Evolutionary conservation across 2,888 invertebrate genomes (phyloP).

Genomic region (Torymus texanus): DNA sequence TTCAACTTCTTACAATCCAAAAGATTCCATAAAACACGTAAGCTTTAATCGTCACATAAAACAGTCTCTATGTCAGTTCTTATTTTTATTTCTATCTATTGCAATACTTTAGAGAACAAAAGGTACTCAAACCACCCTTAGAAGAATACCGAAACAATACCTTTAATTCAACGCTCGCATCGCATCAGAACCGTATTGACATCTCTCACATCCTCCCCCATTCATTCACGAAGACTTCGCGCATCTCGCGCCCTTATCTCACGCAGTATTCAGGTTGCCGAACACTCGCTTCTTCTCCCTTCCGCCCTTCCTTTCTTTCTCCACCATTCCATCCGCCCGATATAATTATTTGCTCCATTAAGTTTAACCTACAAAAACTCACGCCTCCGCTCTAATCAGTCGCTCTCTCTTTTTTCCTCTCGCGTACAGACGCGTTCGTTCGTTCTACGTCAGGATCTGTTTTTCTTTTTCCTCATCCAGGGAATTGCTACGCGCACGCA

Average conservation of each 20-base stretch:
- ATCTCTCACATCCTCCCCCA: too few species aligned
- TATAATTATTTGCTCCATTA: constrained; percentile 61
- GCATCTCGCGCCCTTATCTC: constrained; percentile 14
- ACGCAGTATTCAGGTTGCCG: neutral
- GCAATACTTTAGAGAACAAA: neutral
- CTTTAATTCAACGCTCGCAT: too few species aligned
- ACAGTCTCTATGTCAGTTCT: too few species aligned
- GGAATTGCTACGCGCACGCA: too few species aligned
- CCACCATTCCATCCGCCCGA: constrained; percentile 43
- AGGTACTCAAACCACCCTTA: neutral
- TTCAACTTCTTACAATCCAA: too few species aligned
- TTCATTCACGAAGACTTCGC: neutral
- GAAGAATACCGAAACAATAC: neutral
- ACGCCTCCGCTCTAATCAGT: constrained; percentile 29
- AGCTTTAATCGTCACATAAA: too few species aligned
- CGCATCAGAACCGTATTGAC: too few species aligned
- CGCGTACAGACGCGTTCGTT: too few species aligned
- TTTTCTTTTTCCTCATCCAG: neutral
- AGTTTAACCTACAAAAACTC: constrained; percentile 53
- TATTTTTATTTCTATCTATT: too few species aligned
- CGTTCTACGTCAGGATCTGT: neutral
- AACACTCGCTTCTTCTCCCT: neutral
- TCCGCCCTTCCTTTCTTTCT: constrained; percentile 5
- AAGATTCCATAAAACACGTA: too few species aligned
- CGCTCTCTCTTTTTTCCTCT: neutral